phyloP scores from a whole-genome alignment of 2,888 invertebrate genomes.

The Bombylius discolor region DNA sequence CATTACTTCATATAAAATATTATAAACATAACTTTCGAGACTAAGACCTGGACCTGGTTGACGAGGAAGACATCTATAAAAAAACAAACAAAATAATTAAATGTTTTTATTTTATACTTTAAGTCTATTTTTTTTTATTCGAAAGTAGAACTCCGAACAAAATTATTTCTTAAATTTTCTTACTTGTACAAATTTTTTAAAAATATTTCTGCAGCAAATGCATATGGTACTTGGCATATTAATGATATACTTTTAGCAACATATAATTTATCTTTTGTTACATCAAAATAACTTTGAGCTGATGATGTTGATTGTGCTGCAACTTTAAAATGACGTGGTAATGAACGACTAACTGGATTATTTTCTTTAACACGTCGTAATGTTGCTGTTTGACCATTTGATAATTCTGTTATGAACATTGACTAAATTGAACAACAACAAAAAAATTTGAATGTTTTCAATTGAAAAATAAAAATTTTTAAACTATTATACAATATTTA shows the following conservation, averaged over 20 bases:
- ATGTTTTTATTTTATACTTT: background rate
- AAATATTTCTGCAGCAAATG: slow-evolving; percentile 74
- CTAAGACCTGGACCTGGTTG: slow-evolving; percentile 64
- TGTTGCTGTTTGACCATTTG: slow-evolving; percentile 61
- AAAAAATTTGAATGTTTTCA: background rate
- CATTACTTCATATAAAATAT: slow-evolving; percentile 86
- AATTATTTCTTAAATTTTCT: slow-evolving; percentile 19
- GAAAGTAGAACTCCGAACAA: too few species aligned
- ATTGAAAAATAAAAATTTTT: slow-evolving; percentile 1
- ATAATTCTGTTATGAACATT: slow-evolving; percentile 81
- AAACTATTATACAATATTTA: slow-evolving; percentile 27
- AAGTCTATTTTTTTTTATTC: background rate
- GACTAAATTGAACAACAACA: slow-evolving; percentile 42
- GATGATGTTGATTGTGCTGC: slow-evolving; percentile 61
- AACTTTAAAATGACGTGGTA: slow-evolving; percentile 81
- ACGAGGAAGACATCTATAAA: slow-evolving; percentile 59
- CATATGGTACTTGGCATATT: slow-evolving; percentile 82
- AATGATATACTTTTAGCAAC: slow-evolving; percentile 92
- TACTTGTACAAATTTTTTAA: slow-evolving; percentile 77
- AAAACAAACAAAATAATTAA: background rate
- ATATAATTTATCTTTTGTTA: slow-evolving; percentile 84
- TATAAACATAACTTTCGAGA: slow-evolving; percentile 89
- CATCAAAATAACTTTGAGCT: slow-evolving; percentile 80
- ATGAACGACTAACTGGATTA: slow-evolving; percentile 62
- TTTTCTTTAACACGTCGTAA: slow-evolving; percentile 50